Percentiles rank a stretch among this genome's conserved stretches.
Evolutionary conservation across 1,140 invertebrate genomes (phyloP).

Genomic region (Aphis craccivora): DNA sequence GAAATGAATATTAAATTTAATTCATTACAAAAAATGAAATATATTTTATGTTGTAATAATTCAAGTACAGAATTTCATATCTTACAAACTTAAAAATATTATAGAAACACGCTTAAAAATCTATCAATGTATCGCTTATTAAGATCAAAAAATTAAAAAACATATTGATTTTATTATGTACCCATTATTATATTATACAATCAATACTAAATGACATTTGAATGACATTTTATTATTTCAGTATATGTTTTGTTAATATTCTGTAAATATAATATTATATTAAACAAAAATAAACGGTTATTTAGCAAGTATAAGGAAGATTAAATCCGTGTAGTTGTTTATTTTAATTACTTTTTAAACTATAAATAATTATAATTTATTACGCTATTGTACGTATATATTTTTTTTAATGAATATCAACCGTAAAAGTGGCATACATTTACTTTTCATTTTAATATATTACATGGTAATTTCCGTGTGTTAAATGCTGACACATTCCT

Average conservation of each 20-base stretch:
- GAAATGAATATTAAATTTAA: background rate
- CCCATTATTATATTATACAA: too few relatives aligned
- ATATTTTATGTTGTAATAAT: background rate
- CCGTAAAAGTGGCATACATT: background rate
- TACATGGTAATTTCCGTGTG: background rate
- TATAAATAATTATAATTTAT: background rate
- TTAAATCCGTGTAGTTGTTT: background rate
- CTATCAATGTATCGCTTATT: background rate
- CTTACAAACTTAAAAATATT: background rate
- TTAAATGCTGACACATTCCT: background rate
- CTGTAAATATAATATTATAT: background rate
- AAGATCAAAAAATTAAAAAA: background rate
- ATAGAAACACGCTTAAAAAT: background rate
- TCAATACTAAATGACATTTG: background rate
- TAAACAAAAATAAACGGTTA: background rate
- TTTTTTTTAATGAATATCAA: background rate
- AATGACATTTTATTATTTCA: background rate
- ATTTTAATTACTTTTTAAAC: constrained; percentile 8
- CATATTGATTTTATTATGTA: background rate
- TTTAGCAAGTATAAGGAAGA: background rate
- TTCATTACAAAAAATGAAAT: background rate
- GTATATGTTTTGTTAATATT: background rate
- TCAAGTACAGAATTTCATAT: background rate
- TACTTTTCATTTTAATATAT: background rate
- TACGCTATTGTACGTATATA: background rate